Conservation (phyloP, 2,113 vertebrate species). For the Opisthocomus hoazin region DNA sequence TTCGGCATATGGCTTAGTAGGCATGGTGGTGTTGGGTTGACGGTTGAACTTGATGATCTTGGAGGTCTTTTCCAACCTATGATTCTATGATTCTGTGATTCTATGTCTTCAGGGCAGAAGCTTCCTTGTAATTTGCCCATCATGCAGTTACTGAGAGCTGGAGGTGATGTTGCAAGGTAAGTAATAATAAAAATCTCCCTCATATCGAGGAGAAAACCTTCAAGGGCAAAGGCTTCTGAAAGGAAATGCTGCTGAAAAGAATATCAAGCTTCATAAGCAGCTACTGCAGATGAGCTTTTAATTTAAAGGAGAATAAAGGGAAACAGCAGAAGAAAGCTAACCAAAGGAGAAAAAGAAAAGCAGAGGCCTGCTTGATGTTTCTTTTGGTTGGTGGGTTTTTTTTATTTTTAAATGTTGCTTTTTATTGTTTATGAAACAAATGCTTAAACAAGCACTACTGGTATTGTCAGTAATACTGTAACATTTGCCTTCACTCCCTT, state of each 20-base stretch:
- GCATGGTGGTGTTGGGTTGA: too few relatives aligned
- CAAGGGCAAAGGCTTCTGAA: background rate
- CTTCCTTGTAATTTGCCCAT: background rate
- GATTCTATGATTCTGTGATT: too few relatives aligned
- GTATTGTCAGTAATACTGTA: slow-evolving; percentile 63
- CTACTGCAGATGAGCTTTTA: background rate
- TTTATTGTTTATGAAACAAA: slow-evolving; percentile 58
- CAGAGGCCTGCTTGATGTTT: background rate
- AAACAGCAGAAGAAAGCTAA: slow-evolving; percentile 6
- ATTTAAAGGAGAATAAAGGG: background rate
- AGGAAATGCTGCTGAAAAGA: background rate
- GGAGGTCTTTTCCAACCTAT: too few relatives aligned
- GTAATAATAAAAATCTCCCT: background rate
- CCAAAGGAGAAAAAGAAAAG: background rate
- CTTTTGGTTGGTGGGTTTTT: background rate
- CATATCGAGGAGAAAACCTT: background rate
- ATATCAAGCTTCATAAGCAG: background rate
- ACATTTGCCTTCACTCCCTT: slow-evolving; percentile 70
- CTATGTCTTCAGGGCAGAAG: background rate
- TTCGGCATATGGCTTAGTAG: too few relatives aligned
- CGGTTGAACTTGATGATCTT: too few relatives aligned
- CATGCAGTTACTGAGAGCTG: background rate
- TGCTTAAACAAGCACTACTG: slow-evolving; percentile 55
- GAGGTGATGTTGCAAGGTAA: background rate
- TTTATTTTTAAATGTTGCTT: slow-evolving; percentile 56